Evolutionary conservation across 2,113 vertebrate species (phyloP), one percentile per base, ranked within the genome.

Genomic region (Ceyx cyanopectus): DNA sequence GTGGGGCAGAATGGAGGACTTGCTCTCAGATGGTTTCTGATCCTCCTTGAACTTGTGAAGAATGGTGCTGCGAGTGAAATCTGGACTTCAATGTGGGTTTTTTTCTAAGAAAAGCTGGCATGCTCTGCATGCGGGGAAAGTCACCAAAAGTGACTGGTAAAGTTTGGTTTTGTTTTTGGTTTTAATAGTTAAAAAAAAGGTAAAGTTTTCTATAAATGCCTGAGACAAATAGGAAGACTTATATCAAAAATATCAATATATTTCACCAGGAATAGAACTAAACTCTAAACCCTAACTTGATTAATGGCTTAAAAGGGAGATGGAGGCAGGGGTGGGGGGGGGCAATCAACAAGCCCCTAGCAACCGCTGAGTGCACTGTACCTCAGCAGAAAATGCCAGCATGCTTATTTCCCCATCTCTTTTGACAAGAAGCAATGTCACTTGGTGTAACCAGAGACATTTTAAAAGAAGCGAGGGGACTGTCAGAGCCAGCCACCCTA

Each of bases 341-440:
- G 37, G 34, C 37, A 29, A 7, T 2, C 40, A 85, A 40, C 48
- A 16, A 54, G 40, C 10, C 22, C 57, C 46, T 75, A 76, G 51
- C 73, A 82, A 77, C 78, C 68, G 78, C 79, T 45, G 85, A 10
- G 50, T 66, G 32, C 50, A 34, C 27, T 3, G 5, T 50, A 37
- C 50, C 84, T 30, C 70, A 41, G 84, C 78, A 86, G 81, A 34
- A 78, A 79, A 67, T 29, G 68, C 46, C 75, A 37, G 72, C 83
- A 46, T 2, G 2, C 41, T 62, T n/a, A 40, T 48, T 84, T 87
- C 58, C 70, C 80, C 62, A 14, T 56, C 48, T 40, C 70, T 79
- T 80, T 70, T 67, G 70, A 69, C 60, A 77, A 37, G 80, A 29
- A 83, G 93, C 79, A 90, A 41, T 88, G 75, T 88, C 89, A 88